A percentile compares a stretch with the other conserved stretches of the same genome.
These are phyloP conservation scores for Sclerurus mexicanus DNA, from an alignment of 2,113 vertebrate genomes.

Conservation along the genomic window DNA sequence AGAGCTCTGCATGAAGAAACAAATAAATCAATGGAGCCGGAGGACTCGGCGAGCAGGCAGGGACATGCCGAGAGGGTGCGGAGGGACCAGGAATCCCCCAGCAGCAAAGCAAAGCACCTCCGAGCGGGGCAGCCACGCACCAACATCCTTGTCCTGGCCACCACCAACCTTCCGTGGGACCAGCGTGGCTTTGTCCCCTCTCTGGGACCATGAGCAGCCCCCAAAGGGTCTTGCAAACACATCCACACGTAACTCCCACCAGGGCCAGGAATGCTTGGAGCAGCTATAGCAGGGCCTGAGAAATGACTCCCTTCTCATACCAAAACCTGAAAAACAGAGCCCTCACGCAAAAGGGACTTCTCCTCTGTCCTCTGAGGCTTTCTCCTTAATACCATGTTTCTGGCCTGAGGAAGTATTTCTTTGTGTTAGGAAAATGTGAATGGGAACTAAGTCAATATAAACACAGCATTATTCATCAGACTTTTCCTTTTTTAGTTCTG, in stretches of 20 bases:
- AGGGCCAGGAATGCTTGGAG: accelerated
- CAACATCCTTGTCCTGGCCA: not conserved
- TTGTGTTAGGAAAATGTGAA: not conserved
- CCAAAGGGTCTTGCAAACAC: accelerated
- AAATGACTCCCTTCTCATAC: not conserved
- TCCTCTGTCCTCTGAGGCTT: not conserved
- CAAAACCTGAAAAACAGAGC: not conserved
- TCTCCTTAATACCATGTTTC: not conserved
- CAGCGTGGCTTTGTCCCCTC: accelerated
- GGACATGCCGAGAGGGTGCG: not conserved
- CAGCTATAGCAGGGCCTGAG: accelerated
- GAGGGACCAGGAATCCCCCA: not conserved
- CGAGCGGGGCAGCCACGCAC: accelerated
- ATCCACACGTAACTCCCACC: not conserved
- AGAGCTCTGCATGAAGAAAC: not conserved
- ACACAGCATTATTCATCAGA: not conserved
- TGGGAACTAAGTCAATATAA: not conserved
- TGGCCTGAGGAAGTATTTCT: not conserved
- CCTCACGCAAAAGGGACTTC: not conserved
- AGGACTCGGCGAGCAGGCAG: not conserved
- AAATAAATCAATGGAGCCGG: not conserved
- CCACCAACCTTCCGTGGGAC: accelerated
- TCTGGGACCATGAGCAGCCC: not conserved
- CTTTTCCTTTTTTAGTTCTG: not conserved
- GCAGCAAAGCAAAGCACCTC: not conserved